Conservation (phyloP, 2,888 invertebrate genomes). For the Eupelmus urozonus region DNA sequence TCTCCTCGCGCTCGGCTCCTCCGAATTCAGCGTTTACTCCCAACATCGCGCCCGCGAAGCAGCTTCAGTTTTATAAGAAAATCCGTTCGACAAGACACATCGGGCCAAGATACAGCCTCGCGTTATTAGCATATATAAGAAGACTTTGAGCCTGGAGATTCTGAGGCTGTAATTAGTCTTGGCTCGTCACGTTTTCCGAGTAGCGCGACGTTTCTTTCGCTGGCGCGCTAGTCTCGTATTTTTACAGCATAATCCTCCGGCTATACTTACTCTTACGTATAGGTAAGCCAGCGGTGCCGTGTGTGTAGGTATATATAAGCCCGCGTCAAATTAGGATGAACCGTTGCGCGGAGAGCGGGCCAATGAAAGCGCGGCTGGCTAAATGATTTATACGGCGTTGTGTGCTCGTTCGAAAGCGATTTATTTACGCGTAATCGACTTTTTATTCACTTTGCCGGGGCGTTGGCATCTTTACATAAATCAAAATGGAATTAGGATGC, state of each 20-base stretch:
- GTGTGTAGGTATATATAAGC: conserved; percentile 4
- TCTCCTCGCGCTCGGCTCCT: neutral
- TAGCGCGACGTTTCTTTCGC: neutral
- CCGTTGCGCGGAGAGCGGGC: neutral
- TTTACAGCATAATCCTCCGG: conserved; percentile 28
- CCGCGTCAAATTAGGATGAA: conserved; percentile 29
- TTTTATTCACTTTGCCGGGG: neutral
- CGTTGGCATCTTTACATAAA: conserved; percentile 6
- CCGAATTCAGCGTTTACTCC: neutral
- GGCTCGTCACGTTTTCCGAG: neutral
- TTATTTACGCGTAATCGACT: conserved; percentile 23
- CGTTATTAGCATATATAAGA: neutral
- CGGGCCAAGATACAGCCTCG: neutral
- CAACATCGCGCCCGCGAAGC: neutral
- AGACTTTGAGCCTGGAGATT: neutral
- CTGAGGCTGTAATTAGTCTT: conserved; percentile 20
- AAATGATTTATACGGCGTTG: conserved; percentile 30
- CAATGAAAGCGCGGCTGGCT: conserved; percentile 30
- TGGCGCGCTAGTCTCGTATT: neutral
- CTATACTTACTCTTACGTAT: neutral
- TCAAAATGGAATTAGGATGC: conserved; percentile 23
- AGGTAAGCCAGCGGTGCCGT: neutral
- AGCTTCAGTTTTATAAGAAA: conserved; percentile 26
- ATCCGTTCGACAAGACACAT: neutral
- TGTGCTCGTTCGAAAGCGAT: conserved; percentile 15